phyloP scores from a whole-genome alignment of 2,888 invertebrate genomes.

The Hetaerina titia region DNA sequence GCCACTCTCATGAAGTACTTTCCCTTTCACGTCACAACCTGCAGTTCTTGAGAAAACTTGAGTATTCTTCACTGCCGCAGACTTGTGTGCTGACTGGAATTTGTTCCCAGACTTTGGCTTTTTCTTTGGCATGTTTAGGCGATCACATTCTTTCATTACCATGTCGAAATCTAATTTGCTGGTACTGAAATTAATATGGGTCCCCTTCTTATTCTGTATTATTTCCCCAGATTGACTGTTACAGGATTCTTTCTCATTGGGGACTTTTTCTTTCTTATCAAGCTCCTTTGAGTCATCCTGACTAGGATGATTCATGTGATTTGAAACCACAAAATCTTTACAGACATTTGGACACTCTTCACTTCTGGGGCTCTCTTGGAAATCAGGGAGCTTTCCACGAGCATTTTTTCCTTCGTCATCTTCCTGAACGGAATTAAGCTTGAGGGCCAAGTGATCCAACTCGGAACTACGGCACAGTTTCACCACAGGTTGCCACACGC shows the following conservation, averaged over 20 bases:
- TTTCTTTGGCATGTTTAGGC: background rate
- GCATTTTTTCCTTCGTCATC: background rate
- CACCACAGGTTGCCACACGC: slow-evolving; percentile 48
- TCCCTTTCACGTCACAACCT: background rate
- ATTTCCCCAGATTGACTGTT: background rate
- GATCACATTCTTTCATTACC: slow-evolving; percentile 12
- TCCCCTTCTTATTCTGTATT: background rate
- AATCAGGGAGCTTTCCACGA: background rate
- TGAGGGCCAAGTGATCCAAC: slow-evolving; percentile 46
- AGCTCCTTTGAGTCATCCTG: background rate
- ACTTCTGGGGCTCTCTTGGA: background rate
- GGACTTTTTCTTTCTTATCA: background rate
- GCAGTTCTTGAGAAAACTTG: background rate
- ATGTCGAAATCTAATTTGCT: background rate
- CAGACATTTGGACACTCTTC: too few relatives aligned
- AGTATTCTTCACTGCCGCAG: background rate
- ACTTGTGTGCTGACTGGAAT: background rate
- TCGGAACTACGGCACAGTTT: slow-evolving; percentile 49
- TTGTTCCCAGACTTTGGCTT: slow-evolving; percentile 11
- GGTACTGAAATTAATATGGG: background rate
- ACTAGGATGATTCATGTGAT: background rate
- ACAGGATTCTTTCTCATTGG: background rate
- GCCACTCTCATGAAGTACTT: background rate
- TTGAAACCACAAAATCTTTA: background rate
- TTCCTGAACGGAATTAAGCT: background rate